Percentiles rank a stretch among this genome's conserved stretches.
These are phyloP conservation scores for Rhinolophus sinicus DNA, from an alignment of 2,113 vertebrate genomes.

Conservation along the genomic window DNA sequence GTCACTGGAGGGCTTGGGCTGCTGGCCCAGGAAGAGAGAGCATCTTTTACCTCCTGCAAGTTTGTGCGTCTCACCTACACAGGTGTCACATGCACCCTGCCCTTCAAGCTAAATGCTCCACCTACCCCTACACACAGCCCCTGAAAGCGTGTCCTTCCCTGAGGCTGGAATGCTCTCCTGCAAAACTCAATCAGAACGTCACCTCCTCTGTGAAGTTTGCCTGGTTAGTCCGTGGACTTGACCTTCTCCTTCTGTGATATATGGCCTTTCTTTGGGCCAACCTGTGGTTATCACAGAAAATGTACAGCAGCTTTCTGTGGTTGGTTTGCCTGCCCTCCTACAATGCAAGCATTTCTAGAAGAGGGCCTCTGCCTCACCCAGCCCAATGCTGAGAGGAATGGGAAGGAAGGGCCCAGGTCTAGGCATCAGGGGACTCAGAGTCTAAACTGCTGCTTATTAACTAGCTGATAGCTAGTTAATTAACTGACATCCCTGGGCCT, in stretches of 20 bases:
- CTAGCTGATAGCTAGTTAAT: background rate
- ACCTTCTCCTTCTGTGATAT: background rate
- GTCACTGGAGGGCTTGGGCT: background rate
- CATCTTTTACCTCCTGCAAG: background rate
- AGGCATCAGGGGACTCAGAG: background rate
- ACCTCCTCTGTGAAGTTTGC: background rate
- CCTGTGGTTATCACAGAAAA: background rate
- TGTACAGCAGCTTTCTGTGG: background rate
- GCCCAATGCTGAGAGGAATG: too few relatives aligned
- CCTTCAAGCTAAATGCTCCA: background rate
- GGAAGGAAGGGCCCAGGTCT: background rate
- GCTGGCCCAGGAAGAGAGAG: background rate
- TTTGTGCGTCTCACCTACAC: background rate
- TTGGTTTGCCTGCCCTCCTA: background rate
- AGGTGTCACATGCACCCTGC: too few relatives aligned
- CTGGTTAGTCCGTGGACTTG: background rate
- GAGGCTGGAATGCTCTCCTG: background rate
- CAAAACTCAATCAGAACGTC: background rate
- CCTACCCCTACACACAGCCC: background rate
- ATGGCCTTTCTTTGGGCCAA: background rate
- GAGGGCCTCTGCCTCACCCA: background rate
- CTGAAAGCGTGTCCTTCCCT: background rate
- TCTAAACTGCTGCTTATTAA: background rate
- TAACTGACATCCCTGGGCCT: background rate
- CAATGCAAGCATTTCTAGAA: background rate